phyloP scores from a whole-genome alignment of 2,113 vertebrate genomes.

The Syngnathoides biaculeatus region DNA sequence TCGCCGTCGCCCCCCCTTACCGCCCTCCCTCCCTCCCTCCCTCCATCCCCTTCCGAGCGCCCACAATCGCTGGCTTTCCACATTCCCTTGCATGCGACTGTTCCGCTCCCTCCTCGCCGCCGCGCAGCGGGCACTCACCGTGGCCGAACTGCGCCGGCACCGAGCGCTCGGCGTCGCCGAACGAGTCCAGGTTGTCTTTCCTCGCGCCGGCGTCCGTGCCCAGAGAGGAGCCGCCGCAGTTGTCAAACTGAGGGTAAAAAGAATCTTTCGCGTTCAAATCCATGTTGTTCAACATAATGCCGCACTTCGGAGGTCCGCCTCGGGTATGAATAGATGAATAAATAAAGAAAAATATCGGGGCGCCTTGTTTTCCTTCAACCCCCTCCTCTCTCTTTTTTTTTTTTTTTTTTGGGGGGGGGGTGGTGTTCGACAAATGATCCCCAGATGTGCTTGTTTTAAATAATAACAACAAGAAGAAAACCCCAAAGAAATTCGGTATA shows the following conservation, averaged over 20 bases:
- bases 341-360: constrained; percentile 8
- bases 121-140: constrained; percentile 73
- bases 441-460: constrained; percentile 36
- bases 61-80: background rate
- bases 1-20: constrained; percentile 3
- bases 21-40: background rate
- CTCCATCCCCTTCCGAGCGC: background rate
- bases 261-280: constrained; percentile 90
- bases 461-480: background rate
- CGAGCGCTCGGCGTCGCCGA: constrained; percentile 69
- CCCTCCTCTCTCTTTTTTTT: constrained; percentile 24
- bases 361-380: constrained; percentile 38
- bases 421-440: constrained; percentile 60
- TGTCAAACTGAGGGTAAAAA: constrained; percentile 83
- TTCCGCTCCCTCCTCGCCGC: constrained; percentile 23
- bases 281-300: constrained; percentile 88
- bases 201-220: constrained; percentile 68
- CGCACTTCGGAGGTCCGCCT: constrained; percentile 59
- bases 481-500: constrained; percentile 54
- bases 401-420: constrained; percentile 5
- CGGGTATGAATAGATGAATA: constrained; percentile 44
- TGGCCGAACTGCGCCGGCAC: constrained; percentile 76
- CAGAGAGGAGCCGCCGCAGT: constrained; percentile 75
- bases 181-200: constrained; percentile 70
- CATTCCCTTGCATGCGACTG: constrained; percentile 30